A percentile compares a stretch with the other conserved stretches of the same genome.
Conservation (phyloP, 2,113 vertebrate genomes). For the Nothocercus nigrocapillus region DNA sequence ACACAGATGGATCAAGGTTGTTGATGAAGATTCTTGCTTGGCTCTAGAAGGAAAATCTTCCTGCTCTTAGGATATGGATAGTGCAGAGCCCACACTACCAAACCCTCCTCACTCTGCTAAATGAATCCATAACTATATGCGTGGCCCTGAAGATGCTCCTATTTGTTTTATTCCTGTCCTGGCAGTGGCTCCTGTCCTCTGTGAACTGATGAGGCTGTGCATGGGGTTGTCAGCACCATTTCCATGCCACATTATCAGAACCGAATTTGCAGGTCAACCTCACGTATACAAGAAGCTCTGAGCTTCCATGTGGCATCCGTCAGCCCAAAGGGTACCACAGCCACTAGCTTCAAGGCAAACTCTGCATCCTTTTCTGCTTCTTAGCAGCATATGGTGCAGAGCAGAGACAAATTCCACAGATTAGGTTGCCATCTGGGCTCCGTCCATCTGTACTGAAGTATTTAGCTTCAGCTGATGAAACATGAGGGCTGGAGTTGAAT, state of each 20-base stretch:
- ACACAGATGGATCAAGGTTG: neutral
- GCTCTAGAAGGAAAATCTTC: neutral
- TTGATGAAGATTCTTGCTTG: neutral
- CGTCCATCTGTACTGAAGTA: neutral
- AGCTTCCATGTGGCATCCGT: constrained; percentile 29
- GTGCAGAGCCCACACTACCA: neutral
- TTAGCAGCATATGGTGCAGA: constrained; percentile 39
- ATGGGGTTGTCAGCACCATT: neutral
- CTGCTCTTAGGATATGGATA: neutral
- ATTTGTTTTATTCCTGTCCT: neutral
- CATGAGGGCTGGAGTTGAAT: neutral
- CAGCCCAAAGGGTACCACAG: neutral
- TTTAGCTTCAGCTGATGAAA: constrained; percentile 28
- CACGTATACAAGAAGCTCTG: constrained; percentile 3
- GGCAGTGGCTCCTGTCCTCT: rapidly evolving
- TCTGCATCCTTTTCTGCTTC: neutral
- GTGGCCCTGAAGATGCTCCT: neutral
- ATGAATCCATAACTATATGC: rapidly evolving
- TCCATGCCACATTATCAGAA: neutral
- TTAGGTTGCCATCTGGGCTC: constrained; percentile 7
- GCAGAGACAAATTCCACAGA: neutral
- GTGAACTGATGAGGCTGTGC: rapidly evolving
- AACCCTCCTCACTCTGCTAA: neutral
- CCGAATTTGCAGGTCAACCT: rapidly evolving
- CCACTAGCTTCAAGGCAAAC: neutral